phyloP scores from a whole-genome alignment of 2,797 vertebrate species.

The Petrocephalus schoutedeni region DNA sequence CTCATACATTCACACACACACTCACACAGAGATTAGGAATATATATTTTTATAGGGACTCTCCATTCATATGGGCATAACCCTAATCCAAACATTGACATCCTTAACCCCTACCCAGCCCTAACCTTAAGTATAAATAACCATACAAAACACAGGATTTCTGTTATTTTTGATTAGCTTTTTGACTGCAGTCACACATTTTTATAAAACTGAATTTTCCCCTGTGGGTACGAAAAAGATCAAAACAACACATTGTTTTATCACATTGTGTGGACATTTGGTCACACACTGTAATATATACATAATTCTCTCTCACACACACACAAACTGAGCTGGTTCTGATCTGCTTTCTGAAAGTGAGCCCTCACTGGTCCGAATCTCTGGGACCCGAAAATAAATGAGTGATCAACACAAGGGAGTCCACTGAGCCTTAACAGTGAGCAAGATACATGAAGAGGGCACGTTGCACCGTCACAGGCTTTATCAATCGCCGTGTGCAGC shows the following conservation, averaged over 20 bases:
- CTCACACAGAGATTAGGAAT: background rate
- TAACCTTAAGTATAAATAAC: background rate
- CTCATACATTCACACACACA: background rate
- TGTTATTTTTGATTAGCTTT: background rate
- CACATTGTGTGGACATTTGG: background rate
- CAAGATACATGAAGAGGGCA: background rate
- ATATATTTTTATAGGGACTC: too few species aligned
- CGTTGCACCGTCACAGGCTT: background rate
- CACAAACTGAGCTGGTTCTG: background rate
- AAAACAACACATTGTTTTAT: background rate
- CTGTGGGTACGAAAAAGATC: background rate
- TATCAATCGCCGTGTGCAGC: background rate
- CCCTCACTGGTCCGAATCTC: background rate
- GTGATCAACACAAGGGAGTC: background rate
- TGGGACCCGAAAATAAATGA: background rate
- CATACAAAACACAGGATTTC: background rate
- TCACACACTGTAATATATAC: background rate
- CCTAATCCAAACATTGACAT: too few species aligned
- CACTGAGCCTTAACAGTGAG: background rate
- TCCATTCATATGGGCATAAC: background rate
- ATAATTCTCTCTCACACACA: background rate
- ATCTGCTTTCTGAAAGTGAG: background rate
- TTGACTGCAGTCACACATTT: background rate
- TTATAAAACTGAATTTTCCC: too few species aligned
- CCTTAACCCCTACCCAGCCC: too few species aligned